Conservation (phyloP, 1,140 invertebrate genomes). For the Ooceraea biroi region DNA sequence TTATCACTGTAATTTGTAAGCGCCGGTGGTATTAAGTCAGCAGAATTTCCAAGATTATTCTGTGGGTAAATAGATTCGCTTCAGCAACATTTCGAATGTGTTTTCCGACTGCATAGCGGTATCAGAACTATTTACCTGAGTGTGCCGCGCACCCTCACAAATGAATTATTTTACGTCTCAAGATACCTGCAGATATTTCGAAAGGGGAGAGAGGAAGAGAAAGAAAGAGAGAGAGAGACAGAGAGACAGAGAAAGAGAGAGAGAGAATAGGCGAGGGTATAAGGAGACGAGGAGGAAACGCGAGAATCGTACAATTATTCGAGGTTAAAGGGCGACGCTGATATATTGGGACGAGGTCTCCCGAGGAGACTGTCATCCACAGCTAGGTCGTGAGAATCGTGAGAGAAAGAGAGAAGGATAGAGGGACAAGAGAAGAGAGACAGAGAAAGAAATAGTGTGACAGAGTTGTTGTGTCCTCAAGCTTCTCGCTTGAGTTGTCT, state of each 20-base stretch:
- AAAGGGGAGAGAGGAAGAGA: constrained; percentile 55
- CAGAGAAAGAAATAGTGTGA: neutral
- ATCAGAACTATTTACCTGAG: constrained; percentile 46
- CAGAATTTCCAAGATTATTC: constrained; percentile 55
- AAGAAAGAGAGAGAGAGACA: neutral
- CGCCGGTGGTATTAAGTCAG: constrained; percentile 38
- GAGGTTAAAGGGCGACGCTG: constrained; percentile 76
- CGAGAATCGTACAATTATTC: constrained; percentile 74
- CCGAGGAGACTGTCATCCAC: constrained; percentile 73
- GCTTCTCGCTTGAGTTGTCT: constrained; percentile 40
- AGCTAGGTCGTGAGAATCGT: constrained; percentile 64
- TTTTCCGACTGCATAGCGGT: constrained; percentile 50
- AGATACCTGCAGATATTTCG: constrained; percentile 68
- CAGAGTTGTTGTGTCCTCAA: constrained; percentile 4
- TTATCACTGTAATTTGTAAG: constrained; percentile 38
- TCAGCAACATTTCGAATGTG: constrained; percentile 55
- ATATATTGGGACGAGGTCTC: constrained; percentile 72
- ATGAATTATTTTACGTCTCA: constrained; percentile 71
- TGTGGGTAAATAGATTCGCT: constrained; percentile 35
- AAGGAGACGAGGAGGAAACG: constrained; percentile 12
- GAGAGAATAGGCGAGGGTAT: neutral
- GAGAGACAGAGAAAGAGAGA: neutral
- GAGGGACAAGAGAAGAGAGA: no score
- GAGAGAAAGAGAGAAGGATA: neutral
- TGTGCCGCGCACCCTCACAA: constrained; percentile 51